These are phyloP conservation scores for Pelobates fuscus DNA, from an alignment of 2,113 vertebrate species.

Conservation along the genomic window DNA sequence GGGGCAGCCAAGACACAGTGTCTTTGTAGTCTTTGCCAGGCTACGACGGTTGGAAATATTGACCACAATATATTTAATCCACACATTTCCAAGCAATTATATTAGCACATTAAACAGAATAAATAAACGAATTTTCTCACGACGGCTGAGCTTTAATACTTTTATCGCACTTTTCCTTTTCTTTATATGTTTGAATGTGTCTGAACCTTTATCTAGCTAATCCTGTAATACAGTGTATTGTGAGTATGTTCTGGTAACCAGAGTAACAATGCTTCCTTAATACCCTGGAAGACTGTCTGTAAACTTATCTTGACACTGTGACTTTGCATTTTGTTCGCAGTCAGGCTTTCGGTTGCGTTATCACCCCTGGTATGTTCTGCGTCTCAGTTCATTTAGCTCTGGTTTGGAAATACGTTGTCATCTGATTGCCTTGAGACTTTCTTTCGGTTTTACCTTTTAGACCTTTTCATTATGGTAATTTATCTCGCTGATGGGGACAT, in stretches of 20 bases:
- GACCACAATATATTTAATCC: too few relatives aligned
- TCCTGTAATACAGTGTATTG: not conserved
- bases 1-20: too few relatives aligned
- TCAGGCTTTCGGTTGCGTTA: not conserved
- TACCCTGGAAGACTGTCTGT: not conserved
- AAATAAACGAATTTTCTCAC: too few relatives aligned
- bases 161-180: too few relatives aligned
- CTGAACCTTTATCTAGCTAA: too few relatives aligned
- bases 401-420: not conserved
- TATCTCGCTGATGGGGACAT: too few relatives aligned
- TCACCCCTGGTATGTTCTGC: not conserved
- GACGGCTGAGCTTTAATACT: too few relatives aligned
- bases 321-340: slow-evolving; percentile 1
- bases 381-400: not conserved
- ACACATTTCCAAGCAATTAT: too few relatives aligned
- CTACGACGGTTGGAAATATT: too few relatives aligned
- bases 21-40: too few relatives aligned
- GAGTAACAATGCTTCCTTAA: not conserved
- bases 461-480: slow-evolving; percentile 19
- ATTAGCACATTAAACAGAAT: too few relatives aligned
- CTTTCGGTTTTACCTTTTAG: not conserved
- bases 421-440: not conserved
- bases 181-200: too few relatives aligned
- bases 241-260: not conserved
- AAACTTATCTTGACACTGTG: slow-evolving; percentile 8